These are phyloP conservation scores for Intellagama lesueurii DNA, from an alignment of 2,797 vertebrate species.

Conservation along the genomic window DNA sequence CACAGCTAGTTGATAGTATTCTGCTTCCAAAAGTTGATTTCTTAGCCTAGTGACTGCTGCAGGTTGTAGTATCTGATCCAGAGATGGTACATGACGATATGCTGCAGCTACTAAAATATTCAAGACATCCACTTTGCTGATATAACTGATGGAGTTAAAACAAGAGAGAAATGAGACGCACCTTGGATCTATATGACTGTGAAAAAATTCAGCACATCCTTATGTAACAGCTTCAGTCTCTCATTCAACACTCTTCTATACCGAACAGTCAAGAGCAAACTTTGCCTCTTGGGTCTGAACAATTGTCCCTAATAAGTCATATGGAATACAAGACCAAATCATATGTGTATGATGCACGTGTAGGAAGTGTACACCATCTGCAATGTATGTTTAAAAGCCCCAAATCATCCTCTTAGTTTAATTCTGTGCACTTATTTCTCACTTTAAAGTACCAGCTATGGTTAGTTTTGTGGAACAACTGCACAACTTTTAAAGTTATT, in stretches of 20 bases:
- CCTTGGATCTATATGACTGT: neutral
- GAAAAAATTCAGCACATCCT: neutral
- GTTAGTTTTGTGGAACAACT: neutral
- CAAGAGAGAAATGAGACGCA: constrained; percentile 31
- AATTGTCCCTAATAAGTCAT: neutral
- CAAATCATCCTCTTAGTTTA: neutral
- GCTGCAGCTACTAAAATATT: constrained; percentile 93
- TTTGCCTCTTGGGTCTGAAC: neutral
- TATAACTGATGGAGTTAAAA: constrained; percentile 84
- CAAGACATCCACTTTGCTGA: constrained; percentile 96
- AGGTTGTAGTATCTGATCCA: constrained; percentile 93
- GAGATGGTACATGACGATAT: constrained; percentile 92
- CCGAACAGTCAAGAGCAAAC: neutral
- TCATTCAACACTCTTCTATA: neutral
- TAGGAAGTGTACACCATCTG: neutral
- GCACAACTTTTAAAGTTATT: neutral
- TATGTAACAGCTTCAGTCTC: neutral
- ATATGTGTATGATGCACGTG: neutral
- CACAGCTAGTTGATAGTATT: constrained; percentile 94
- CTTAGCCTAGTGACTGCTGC: constrained; percentile 90
- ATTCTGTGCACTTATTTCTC: neutral
- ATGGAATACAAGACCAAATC: neutral
- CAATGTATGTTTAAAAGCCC: neutral
- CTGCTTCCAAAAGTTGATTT: constrained; percentile 93
- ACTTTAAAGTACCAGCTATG: neutral